These are phyloP conservation scores for Calliphora vomitoria DNA, from an alignment of 2,888 invertebrate genomes.

Conservation along the genomic window DNA sequence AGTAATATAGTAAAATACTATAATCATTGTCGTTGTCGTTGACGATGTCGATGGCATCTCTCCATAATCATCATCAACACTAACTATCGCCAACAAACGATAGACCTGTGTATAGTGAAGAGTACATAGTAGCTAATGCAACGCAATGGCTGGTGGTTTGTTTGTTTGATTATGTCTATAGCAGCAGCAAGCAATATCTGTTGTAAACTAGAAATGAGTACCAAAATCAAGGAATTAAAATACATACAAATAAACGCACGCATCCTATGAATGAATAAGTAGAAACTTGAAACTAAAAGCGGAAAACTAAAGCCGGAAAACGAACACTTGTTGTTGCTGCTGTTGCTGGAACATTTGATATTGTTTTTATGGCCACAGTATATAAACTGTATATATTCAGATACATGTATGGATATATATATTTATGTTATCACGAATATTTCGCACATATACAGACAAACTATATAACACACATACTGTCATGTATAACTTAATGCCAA, in stretches of 20 bases:
- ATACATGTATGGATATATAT: neutral
- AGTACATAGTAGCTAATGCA: neutral
- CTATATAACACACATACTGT: neutral
- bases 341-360: constrained; percentile 14
- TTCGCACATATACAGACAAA: neutral
- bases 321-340: constrained; percentile 64
- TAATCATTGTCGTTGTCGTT: constrained; percentile 21
- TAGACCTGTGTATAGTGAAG: constrained; percentile 15
- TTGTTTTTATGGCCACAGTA: neutral
- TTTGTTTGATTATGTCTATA: neutral
- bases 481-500: neutral
- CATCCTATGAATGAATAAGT: constrained; percentile 41
- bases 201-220: constrained; percentile 25
- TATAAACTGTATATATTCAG: neutral
- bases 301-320: constrained; percentile 53
- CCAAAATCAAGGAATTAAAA: constrained; percentile 51
- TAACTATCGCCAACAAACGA: constrained; percentile 7
- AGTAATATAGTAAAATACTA: constrained; percentile 45
- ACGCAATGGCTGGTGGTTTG: constrained; percentile 10
- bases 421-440: neutral
- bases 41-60: too few relatives aligned
- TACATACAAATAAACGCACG: neutral
- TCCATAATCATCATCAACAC: constrained; percentile 22
- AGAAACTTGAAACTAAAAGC: constrained; percentile 37
- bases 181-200: too few relatives aligned